Evolutionary conservation across 1,140 invertebrate species (phyloP), one percentile per base, ranked within the genome.

Genomic region (Choristoneura fumiferana): DNA sequence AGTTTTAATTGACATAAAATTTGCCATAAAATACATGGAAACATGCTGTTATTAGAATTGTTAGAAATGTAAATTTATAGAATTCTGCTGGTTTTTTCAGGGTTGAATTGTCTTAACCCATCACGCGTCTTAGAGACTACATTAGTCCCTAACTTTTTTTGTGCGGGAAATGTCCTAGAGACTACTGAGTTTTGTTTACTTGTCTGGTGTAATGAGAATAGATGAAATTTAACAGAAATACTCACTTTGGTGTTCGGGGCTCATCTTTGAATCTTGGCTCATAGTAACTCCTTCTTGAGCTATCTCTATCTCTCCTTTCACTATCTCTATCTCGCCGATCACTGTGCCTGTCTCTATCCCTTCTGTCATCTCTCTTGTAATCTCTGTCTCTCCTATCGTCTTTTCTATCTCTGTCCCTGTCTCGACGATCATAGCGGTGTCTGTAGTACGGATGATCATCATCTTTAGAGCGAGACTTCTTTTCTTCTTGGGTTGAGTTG

Each of bases 231-330:
- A 10, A 43, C 10, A 29, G 58, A 54, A 36, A 29, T n/a, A 54
- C 38, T 60, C 78, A 89, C 83, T 86, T 92, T 9, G 97, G 97
- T 14, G 96, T 98, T 62, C 91, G 91, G 0, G 96, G 95, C 84
- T 97, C 96, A 90, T 95, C 94, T 74, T 91, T 93, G 74, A 94
- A 95, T 18, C 92, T 81, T 0, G 93, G 94, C 36, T 95, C 94
- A 74, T 92, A 93, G 58, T 93, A 91, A 69, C 91, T 92, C 78
- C 92, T 90, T 58, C 92, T 92, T 53, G 91, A 90, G 54, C 84
- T 88, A 54, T 87, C 84, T 36, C 86, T 71, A 17, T 74, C 69
- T 22, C 71, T 69, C 36, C 66, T 49, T 29, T 49, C 43, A 49
- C 84, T 88, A 53, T 87, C 84, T 36, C 86, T 71, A 29, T 74